Percentiles rank a stretch among this genome's conserved stretches.
These are phyloP conservation scores for Toxonevra muliebris DNA, from an alignment of 2,888 invertebrate species.

Conservation along the genomic window DNA sequence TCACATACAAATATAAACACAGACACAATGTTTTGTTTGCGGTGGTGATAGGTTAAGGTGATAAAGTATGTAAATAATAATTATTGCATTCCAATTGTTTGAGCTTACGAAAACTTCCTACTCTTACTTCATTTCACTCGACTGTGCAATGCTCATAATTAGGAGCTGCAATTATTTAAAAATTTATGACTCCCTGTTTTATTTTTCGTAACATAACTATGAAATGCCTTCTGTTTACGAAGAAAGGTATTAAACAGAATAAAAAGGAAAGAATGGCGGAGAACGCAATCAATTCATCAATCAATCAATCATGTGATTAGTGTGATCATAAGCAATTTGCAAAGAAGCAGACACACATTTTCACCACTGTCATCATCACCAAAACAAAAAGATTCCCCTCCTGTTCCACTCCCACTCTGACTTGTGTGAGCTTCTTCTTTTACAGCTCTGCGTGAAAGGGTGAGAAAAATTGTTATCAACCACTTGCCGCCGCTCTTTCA, in stretches of 20 bases:
- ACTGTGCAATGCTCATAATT: too few species aligned
- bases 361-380: slow-evolving; percentile 4
- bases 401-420: not conserved
- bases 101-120: too few species aligned
- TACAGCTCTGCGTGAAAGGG: not conserved
- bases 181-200: too few species aligned
- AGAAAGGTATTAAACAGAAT: not conserved
- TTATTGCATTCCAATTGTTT: too few species aligned
- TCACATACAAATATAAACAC: too few species aligned
- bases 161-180: too few species aligned
- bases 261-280: not conserved
- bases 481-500: not conserved
- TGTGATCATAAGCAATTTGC: slow-evolving; percentile 25
- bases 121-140: too few species aligned
- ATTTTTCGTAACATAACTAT: too few species aligned
- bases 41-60: too few species aligned
- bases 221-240: too few species aligned
- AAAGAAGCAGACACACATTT: not conserved
- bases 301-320: slow-evolving; percentile 35
- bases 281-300: slow-evolving; percentile 31
- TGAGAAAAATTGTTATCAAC: not conserved
- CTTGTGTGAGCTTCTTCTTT: not conserved
- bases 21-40: too few species aligned
- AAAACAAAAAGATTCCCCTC: not conserved
- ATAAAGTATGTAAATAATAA: too few species aligned